Conservation (phyloP, 2,113 vertebrate species). For the Trematocara zebra region DNA sequence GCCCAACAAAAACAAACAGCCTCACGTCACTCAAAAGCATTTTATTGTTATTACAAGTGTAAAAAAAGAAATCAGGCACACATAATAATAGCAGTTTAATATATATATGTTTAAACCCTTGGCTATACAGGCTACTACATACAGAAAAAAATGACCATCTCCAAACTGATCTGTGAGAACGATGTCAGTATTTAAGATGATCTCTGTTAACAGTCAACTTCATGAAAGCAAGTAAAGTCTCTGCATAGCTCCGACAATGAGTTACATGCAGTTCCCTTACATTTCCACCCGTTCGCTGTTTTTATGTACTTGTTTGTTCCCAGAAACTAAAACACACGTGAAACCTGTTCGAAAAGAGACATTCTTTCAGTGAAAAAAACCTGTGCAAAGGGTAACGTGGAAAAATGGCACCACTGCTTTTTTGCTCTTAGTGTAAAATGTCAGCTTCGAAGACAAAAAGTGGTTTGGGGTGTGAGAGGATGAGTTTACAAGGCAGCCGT, state of each 20-base stretch:
- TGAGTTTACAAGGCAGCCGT: background rate
- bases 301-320: background rate
- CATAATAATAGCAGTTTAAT: slow-evolving; percentile 10
- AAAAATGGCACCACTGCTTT: background rate
- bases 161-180: background rate
- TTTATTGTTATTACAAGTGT: slow-evolving; percentile 62
- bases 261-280: background rate
- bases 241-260: background rate
- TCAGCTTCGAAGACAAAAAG: background rate
- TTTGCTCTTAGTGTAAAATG: background rate
- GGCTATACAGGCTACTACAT: slow-evolving; percentile 10
- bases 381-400: background rate
- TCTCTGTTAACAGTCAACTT: background rate
- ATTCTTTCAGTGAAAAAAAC: background rate
- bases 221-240: background rate
- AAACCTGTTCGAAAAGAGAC: background rate
- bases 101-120: slow-evolving; percentile 11
- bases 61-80: slow-evolving; percentile 15
- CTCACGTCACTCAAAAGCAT: slow-evolving; percentile 25
- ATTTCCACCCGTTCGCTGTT: background rate
- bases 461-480: background rate
- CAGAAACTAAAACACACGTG: background rate
- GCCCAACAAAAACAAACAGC: background rate
- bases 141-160: background rate
- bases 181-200: background rate